Percentiles rank a stretch among this genome's conserved stretches.
Evolutionary conservation across 2,113 vertebrate genomes (phyloP).

Genomic region (Choloepus hoffmanni): DNA sequence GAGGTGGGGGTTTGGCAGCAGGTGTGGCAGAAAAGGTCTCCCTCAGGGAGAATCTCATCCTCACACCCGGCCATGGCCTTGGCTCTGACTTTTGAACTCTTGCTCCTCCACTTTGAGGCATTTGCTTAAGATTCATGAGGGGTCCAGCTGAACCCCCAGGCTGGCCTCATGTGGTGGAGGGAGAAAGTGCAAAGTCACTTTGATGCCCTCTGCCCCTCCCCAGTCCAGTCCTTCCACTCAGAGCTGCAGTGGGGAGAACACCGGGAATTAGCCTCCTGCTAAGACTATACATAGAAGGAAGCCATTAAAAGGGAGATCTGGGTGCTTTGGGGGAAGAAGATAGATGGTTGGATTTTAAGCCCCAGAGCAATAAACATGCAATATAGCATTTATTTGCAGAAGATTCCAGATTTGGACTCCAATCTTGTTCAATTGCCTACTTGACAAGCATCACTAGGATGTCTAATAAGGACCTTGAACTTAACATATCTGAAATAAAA

Average conservation of each 20-base stretch:
- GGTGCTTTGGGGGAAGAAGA: neutral
- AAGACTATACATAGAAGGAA: neutral
- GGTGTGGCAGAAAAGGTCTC: neutral
- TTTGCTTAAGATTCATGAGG: neutral
- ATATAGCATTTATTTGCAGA: neutral
- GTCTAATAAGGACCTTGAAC: neutral
- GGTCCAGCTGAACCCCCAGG: neutral
- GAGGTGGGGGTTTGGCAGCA: neutral
- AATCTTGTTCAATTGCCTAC: neutral
- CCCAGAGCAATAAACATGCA: neutral
- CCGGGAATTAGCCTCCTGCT: neutral
- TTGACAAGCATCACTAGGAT: neutral
- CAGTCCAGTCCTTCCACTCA: neutral
- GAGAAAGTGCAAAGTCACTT: neutral
- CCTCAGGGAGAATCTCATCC: neutral
- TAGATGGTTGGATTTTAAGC: conserved; percentile 1
- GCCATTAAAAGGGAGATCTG: neutral
- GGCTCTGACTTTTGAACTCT: neutral
- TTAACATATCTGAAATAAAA: neutral
- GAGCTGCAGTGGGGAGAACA: neutral
- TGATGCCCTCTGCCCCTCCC: neutral
- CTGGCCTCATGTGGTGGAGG: neutral
- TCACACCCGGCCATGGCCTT: neutral
- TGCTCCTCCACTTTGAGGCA: neutral
- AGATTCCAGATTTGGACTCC: neutral